Conservation (phyloP, 2,113 vertebrate genomes). For the Pagrus major region DNA sequence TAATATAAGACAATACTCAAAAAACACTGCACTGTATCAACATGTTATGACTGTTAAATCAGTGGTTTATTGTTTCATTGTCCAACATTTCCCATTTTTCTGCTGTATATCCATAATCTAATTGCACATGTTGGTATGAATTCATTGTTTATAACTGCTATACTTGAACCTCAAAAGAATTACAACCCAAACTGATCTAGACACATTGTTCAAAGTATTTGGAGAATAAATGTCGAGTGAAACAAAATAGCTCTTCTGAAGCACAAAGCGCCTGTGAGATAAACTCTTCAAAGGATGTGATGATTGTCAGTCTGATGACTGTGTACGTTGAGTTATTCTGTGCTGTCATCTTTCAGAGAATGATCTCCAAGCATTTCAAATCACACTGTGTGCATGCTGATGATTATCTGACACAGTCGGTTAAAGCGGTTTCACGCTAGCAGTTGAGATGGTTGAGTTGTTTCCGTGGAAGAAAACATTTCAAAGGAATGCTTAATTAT, state of each 20-base stretch:
- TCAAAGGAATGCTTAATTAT: not conserved
- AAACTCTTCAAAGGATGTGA: slow-evolving; percentile 3
- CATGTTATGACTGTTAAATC: not conserved
- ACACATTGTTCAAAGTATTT: not conserved
- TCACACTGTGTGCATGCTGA: not conserved
- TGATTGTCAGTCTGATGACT: not conserved
- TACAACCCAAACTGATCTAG: slow-evolving; percentile 5
- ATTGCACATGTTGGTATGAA: not conserved
- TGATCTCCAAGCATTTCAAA: slow-evolving; percentile 9
- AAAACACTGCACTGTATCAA: not conserved
- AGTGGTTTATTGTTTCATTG: slow-evolving; percentile 16
- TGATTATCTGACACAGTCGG: not conserved
- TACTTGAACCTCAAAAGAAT: not conserved
- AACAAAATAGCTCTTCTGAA: not conserved
- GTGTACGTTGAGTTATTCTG: not conserved
- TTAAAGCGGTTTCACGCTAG: not conserved
- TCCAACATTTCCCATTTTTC: not conserved
- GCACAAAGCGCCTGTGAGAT: slow-evolving; percentile 10
- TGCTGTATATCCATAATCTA: not conserved
- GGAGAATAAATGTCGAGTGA: not conserved
- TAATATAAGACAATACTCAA: slow-evolving; percentile 1
- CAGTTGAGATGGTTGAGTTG: not conserved
- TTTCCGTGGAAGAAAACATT: not conserved
- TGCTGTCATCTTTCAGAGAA: slow-evolving; percentile 22
- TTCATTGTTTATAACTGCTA: not conserved